Evolutionary conservation across 2,113 vertebrate genomes (phyloP).

Genomic region (Microcebus jonahi): DNA sequence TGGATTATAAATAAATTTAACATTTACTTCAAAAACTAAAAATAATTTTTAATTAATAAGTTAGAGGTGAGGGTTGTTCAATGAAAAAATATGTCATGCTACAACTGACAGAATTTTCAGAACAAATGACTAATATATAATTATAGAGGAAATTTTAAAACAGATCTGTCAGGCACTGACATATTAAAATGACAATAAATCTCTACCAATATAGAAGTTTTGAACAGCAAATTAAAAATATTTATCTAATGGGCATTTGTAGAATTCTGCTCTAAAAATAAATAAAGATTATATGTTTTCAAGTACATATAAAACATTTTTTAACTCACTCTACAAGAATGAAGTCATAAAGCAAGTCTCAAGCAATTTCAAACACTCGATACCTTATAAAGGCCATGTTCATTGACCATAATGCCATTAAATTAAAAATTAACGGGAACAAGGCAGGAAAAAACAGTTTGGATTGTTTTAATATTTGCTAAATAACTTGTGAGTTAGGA

Average conservation of each 20-base stretch:
- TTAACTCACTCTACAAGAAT: neutral
- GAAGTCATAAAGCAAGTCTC: neutral
- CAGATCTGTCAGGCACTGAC: constrained; percentile 32
- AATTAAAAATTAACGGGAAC: neutral
- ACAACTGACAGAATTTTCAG: constrained; percentile 62
- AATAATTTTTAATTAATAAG: constrained; percentile 63
- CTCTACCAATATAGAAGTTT: constrained; percentile 42
- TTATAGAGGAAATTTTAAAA: constrained; percentile 60
- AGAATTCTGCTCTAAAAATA: neutral
- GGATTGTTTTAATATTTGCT: constrained; percentile 1
- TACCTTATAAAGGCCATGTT: neutral
- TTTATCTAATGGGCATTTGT: neutral
- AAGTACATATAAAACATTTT: constrained; percentile 27
- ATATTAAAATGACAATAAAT: constrained; percentile 55
- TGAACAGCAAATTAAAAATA: constrained; percentile 56
- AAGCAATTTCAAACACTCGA: neutral
- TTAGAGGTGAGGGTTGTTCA: neutral
- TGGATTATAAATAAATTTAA: constrained; percentile 67
- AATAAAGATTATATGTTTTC: constrained; percentile 30
- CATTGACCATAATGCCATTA: neutral
- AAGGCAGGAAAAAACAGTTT: neutral
- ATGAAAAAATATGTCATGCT: constrained; percentile 40
- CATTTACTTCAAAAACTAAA: constrained; percentile 65
- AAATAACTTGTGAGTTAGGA: neutral
- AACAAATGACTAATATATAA: constrained; percentile 68